Base-by-base conservation (phyloP, 2,797 vertebrate species). In the Tadarida brasiliensis region DNA sequence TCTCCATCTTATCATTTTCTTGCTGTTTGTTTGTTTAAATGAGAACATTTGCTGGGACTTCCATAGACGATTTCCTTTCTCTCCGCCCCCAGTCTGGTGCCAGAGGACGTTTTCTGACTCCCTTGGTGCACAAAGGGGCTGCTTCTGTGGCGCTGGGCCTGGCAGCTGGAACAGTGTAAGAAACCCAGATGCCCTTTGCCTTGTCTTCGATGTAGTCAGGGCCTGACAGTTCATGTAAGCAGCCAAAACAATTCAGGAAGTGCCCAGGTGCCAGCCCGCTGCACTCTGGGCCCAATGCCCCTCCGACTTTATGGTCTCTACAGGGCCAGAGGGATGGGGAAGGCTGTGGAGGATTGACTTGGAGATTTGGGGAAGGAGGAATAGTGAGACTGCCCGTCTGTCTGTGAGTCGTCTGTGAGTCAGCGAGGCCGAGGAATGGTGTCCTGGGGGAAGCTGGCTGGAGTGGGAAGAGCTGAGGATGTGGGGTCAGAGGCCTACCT, bases 1-100 rank as follows among this genome's bases (percentile, higher is more conserved):
- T 59, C 30, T 51, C 33, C 14, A 8, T 67, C 77, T 89, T 65
- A 56, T 57, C 65, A 59, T 84, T 88, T 94, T 73, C 65, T 85
- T 77, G 4, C 22, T 57, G 78, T 71, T 80, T 92, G 54, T 90
- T 92, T 83, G 89, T 95, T 96, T 94, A 95, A 85, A 90, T 33
- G 47, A 87, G 90, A 90, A 71, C 70, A 33, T 77, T 95, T 76
- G 67, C 56, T 77, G 70, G 77, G 74, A 80, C 91, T 94, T 68
- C 33, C 12, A 4, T 22, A 20, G n/a, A 17, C 14, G 28, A 16
- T 20, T 71, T 80, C 59, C n/a, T 82, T n/a, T 44, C 39, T 24
- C 71, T 74, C 26, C 47, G 68, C 73, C 71, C 39, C 35, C 4
- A 49, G 35, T 17, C 51, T 49, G 81, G 39, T 82, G 76, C 85